Conservation (phyloP, 64 coral and sea anemone species). For the Anthopleura sola region DNA sequence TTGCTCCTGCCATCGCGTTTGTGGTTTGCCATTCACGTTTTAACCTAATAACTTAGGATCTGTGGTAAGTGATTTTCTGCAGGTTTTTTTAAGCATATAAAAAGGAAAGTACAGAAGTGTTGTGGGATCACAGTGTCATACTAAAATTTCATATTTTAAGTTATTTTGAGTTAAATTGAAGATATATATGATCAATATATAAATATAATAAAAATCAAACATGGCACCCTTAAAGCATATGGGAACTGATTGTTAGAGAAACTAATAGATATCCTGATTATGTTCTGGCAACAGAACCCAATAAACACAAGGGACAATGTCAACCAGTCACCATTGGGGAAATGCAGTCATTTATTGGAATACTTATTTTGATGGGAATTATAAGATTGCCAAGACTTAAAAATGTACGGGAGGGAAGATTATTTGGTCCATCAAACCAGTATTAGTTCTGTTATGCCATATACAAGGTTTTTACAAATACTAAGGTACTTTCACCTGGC, state of each 20-base stretch:
- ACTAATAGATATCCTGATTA: conserved; percentile 51
- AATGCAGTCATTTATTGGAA: conserved; percentile 58
- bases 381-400: conserved; percentile 34
- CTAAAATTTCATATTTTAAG: too few species aligned
- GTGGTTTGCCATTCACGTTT: too few species aligned
- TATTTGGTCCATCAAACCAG: conserved; percentile 26
- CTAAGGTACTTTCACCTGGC: conserved; percentile 59
- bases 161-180: too few species aligned
- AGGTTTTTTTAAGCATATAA: too few species aligned
- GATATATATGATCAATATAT: too few species aligned
- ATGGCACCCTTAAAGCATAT: too few species aligned
- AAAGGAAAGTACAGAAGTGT: too few species aligned
- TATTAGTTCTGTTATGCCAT: conserved; percentile 36
- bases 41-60: too few species aligned
- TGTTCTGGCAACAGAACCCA: conserved; percentile 26
- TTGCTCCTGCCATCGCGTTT: too few species aligned
- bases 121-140: too few species aligned
- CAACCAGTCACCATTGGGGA: conserved; percentile 36
- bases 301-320: conserved; percentile 53
- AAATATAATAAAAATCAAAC: too few species aligned
- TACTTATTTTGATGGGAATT: conserved; percentile 63
- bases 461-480: conserved; percentile 50
- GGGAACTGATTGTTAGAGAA: conserved; percentile 33
- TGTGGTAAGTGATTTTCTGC: too few species aligned
- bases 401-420: conserved; percentile 45